Evolutionary conservation across 2,113 vertebrate genomes (phyloP), one percentile per base, ranked within the genome.

Genomic region (Gobiocypris rarus): DNA sequence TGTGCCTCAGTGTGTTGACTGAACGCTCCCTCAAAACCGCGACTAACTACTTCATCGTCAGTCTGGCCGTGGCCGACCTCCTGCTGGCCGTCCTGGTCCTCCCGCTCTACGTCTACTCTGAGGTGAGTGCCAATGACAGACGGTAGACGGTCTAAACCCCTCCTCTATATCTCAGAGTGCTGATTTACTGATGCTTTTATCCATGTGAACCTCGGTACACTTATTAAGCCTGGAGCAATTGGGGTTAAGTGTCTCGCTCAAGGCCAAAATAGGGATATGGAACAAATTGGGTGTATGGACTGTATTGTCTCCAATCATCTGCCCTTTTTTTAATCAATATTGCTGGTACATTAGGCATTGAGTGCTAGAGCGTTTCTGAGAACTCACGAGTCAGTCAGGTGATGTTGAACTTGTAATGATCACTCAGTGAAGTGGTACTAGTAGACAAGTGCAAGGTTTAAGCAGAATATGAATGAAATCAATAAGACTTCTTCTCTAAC

Each of bases 1-100:
- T 95, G 79, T 94, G 93, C 87, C 87, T 95, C 81, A 95, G 94
- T 9, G 93, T 95, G 61, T 89, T 94, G 34, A 94, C 92, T 0
- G 93, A 95, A 89, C 90, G 90, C 43, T 93, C 94, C 2, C 91
- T 95, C 17, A 94, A 95, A 82, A 95, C 94, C 0, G 92, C 94
- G 65, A 95, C 94, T 61, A 95, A 95, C 87, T 95, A 95, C 90
- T 95, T 95, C 89, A 95, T 95, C 58, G 90, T 95, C 83, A 94
- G 93, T 89, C 88, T 95, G 87, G 90, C 94, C 0, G 92, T 90
- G 34, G 94, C 94, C 0, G 94, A 95, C 86, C 91, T 95, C 28
- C 91, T 95, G 76, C 91, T 95, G 75, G 94, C 94, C 0, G 85
- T 92, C 52, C 88, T 95, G 67, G 88, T 94, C 79, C 87, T 93